These are phyloP conservation scores for Leptinotarsa lineolata DNA, from an alignment of 1,140 invertebrate species.

Conservation along the genomic window DNA sequence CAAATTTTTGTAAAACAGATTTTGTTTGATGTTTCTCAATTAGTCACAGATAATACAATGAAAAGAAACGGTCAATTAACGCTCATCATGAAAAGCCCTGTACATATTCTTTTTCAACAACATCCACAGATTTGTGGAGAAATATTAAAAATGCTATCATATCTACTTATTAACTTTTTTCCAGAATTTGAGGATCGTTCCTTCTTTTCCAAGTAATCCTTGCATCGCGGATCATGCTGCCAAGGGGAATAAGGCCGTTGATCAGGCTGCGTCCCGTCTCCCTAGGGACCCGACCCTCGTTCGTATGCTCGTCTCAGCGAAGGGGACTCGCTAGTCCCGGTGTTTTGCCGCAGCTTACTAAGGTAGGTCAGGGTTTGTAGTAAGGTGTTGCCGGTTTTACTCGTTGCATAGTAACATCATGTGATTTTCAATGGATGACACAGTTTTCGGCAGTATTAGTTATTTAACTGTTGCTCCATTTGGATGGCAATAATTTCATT, in stretches of 20 bases:
- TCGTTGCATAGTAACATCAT: not conserved
- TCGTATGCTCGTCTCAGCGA: slow-evolving; percentile 8
- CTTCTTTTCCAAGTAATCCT: not conserved
- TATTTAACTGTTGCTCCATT: not conserved
- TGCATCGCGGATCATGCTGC: slow-evolving; percentile 26
- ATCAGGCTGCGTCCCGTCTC: slow-evolving; percentile 29
- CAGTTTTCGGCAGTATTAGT: not conserved
- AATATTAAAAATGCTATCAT: not conserved
- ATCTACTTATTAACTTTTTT: not conserved
- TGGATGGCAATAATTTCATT: not conserved
- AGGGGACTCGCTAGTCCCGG: slow-evolving; percentile 27
- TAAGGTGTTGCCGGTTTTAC: not conserved
- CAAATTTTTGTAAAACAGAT: no score
- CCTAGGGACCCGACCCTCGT: slow-evolving; percentile 32
- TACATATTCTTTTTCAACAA: no score
- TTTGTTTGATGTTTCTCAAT: no score
- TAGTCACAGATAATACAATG: no score
- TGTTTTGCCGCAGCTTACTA: slow-evolving; percentile 35
- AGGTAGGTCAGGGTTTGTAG: slow-evolving; percentile 31
- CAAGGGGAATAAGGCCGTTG: slow-evolving; percentile 35
- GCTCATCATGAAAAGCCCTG: no score
- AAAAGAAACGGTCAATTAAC: no score
- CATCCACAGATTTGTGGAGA: no score
- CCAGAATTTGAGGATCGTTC: not conserved
- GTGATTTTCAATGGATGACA: slow-evolving; percentile 16